A percentile compares a stretch with the other conserved stretches of the same genome.
phyloP scores from a whole-genome alignment of 2,888 invertebrate genomes.

The Mythimna impura region DNA sequence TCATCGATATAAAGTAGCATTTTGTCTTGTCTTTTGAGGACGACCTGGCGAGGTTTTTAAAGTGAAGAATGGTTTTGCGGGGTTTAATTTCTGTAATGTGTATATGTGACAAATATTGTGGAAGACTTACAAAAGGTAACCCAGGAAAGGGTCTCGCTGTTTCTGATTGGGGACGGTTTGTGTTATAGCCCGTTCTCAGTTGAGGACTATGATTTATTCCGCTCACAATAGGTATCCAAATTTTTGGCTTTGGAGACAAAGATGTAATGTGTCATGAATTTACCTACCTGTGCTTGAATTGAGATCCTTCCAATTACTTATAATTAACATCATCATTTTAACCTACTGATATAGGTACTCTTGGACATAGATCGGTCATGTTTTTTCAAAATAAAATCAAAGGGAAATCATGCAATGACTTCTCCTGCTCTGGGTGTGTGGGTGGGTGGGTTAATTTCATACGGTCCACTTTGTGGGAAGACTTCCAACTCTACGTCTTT shows the following conservation, averaged over 20 bases:
- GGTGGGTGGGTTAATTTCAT: too few relatives aligned
- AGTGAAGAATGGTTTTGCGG: constrained; percentile 14
- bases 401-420: too few relatives aligned
- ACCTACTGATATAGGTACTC: neutral
- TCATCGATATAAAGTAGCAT: constrained; percentile 61
- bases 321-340: too few relatives aligned
- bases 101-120: constrained; percentile 14
- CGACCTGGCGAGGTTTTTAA: constrained; percentile 35
- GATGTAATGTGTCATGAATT: neutral
- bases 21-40: constrained; percentile 59
- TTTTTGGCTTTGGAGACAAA: neutral
- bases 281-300: too few relatives aligned
- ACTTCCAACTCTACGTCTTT: too few relatives aligned
- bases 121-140: constrained; percentile 18
- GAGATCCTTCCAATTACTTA: too few relatives aligned
- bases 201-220: constrained; percentile 18
- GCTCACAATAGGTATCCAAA: neutral
- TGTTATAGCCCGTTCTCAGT: neutral
- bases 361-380: too few relatives aligned
- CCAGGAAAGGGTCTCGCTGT: constrained; percentile 14
- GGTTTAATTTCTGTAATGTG: constrained; percentile 14
- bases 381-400: too few relatives aligned
- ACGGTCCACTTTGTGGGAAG: too few relatives aligned
- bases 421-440: too few relatives aligned
- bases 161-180: constrained; percentile 24